Evolutionary conservation across 2,113 vertebrate species (phyloP).

Genomic region (Corydoras maculifer): DNA sequence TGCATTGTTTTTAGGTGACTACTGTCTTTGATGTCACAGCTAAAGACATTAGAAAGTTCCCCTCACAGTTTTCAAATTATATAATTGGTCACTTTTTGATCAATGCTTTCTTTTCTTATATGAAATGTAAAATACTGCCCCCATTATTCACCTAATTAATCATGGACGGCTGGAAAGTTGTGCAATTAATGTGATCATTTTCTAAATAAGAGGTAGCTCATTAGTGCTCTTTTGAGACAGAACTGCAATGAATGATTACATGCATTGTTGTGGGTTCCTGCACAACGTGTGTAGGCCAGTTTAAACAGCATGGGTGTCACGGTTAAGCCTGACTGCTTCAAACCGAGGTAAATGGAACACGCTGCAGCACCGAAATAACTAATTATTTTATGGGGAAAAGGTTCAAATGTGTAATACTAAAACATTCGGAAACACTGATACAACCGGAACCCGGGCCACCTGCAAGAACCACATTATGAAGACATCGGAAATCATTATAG

Average conservation of each 20-base stretch:
- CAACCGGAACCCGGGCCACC: not conserved
- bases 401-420: not conserved
- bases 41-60: too few species aligned
- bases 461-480: conserved; percentile 7
- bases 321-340: not conserved
- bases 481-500: not conserved
- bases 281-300: not conserved
- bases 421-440: conserved; percentile 1
- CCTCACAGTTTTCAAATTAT: too few species aligned
- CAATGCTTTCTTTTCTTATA: too few species aligned
- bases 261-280: conserved; percentile 9
- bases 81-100: too few species aligned
- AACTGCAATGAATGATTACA: conserved; percentile 23
- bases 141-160: conserved; percentile 27
- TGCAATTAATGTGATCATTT: conserved; percentile 23
- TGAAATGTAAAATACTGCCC: conserved; percentile 17
- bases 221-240: conserved; percentile 17
- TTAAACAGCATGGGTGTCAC: conserved; percentile 1
- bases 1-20: too few species aligned
- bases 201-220: conserved; percentile 25
- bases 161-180: conserved; percentile 30
- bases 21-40: too few species aligned
- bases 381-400: conserved; percentile 9
- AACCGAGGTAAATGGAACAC: conserved; percentile 1
- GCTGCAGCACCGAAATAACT: not conserved